Evolutionary conservation across 2,113 vertebrate species (phyloP), one percentile per base, ranked within the genome.

Genomic region (Ophthalmolycus amberensis): DNA sequence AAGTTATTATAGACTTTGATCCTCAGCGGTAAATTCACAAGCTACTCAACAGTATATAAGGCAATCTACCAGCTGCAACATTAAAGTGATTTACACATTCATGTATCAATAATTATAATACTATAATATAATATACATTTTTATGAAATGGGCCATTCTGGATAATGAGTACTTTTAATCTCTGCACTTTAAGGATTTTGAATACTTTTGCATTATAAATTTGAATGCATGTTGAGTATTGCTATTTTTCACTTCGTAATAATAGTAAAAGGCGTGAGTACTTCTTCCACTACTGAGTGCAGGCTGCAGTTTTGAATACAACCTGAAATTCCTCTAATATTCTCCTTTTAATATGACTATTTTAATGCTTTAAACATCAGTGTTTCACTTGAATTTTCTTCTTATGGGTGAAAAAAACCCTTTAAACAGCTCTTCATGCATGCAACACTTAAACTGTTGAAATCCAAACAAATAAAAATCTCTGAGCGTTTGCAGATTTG

Each of bases 391-490:
- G 7, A 46, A 66, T 75, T 58, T 32, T 52, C 10, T 59, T 65
- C 0, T 71, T 18, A 38, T 44, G 1, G 29, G 4, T 34, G 42
- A 66, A 59, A 48, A 37, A 52, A 54, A 0, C 16, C 3, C 25
- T 25, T 25, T 46, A n/a, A 80, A 78, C 71, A 77, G 50, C 50
- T 74, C 56, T 38, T 59, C 46, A 27, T 60, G 0, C 67, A 85
- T 9, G 59, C 56, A 71, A 56, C 48, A 71, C 66, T 68, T 54
- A 60, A 69, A 64, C 44, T 83, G 79, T 67, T 34, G 70, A 48
- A 76, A 77, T 34, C 40, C 10, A 72, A 72, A 82, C 70, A 82
- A 68, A 80, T 62, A 0, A 44, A 85, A 70, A 64, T 65, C 46
- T 66, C 64, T 34, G 46, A 63, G 46, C 54, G n/a, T 85, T 54